Evolutionary conservation across 1,140 invertebrate genomes (phyloP), one percentile per base, ranked within the genome.

Genomic region (Diorhabda elongata): DNA sequence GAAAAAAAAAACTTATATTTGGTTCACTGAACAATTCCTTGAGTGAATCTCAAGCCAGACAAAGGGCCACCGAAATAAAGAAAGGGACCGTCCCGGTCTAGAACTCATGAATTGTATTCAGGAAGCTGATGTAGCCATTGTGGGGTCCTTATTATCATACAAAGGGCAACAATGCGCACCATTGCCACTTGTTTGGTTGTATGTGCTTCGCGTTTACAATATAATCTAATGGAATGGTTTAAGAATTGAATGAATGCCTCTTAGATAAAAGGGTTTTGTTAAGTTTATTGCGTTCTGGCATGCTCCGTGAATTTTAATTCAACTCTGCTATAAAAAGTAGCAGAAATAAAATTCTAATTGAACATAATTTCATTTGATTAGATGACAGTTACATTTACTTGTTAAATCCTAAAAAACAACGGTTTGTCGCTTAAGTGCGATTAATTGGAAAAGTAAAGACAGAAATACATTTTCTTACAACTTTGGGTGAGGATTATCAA

Each of bases 101-200:
- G 59, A 52, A 69, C 69, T 70, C 63, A 65, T 72, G 69, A 70
- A 72, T 70, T 72, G 71, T 70, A 61, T 69, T 67, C 64, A 52
- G 56, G 44, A 64, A 69, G 67, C 63, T 69, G 71, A 72, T 69
- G 68, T 69, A 57, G 43, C 64, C 26, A 72, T 72, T 72, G 71
- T 72, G 69, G 65, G 52, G 52, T 58, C 65, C 63, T 69, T 72
- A 72, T 72, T 72, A 72, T 72, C 71, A 70, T 70, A 70, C 71
- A 72, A 68, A 64, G 26, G 59, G 60, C 60, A 68, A 68, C 67
- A 68, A 68, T 68, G 62, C 68, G 43, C 52, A 62, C 60, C 68
- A 68, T 69, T 61, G 61, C 63, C 26, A 41, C 66, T 66, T 72
- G 67, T 68, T 63, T 66, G 61, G 68, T 43, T 70, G 68, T 72